phyloP scores from a whole-genome alignment of 2,888 invertebrate species.

The Nephrotoma guestfalica region DNA sequence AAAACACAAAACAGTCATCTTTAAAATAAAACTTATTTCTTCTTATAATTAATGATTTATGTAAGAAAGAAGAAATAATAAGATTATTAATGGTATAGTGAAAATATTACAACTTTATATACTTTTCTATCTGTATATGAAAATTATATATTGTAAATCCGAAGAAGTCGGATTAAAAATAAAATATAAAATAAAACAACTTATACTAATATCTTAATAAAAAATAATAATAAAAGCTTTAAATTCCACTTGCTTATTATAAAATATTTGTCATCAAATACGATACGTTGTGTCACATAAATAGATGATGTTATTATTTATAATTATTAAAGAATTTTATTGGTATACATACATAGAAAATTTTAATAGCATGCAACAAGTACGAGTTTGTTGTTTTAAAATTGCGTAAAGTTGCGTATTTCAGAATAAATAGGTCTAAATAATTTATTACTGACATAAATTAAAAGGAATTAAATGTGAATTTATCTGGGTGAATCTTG shows the following conservation, averaged over 20 bases:
- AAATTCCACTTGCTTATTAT: neutral
- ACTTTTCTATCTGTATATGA: neutral
- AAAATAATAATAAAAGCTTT: neutral
- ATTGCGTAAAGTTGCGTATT: no score
- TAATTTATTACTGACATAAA: no score
- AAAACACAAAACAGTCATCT: neutral
- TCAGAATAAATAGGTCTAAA: no score
- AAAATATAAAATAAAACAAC: neutral
- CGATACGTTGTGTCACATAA: neutral
- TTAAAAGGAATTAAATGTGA: no score
- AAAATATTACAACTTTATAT: neutral
- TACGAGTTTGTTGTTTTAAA: no score
- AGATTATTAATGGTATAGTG: neutral
- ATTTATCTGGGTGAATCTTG: no score
- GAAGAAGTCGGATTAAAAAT: neutral
- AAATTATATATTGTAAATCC: neutral
- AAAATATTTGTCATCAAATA: neutral
- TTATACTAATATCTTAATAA: neutral
- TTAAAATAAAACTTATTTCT: neutral
- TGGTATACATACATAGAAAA: neutral
- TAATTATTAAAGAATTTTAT: neutral
- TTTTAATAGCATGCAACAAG: neutral
- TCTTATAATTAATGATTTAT: neutral
- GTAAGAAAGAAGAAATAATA: neutral
- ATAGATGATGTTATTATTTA: conserved; percentile 2